phyloP scores from a whole-genome alignment of 2,888 invertebrate species.

The Clusia tigrina region DNA sequence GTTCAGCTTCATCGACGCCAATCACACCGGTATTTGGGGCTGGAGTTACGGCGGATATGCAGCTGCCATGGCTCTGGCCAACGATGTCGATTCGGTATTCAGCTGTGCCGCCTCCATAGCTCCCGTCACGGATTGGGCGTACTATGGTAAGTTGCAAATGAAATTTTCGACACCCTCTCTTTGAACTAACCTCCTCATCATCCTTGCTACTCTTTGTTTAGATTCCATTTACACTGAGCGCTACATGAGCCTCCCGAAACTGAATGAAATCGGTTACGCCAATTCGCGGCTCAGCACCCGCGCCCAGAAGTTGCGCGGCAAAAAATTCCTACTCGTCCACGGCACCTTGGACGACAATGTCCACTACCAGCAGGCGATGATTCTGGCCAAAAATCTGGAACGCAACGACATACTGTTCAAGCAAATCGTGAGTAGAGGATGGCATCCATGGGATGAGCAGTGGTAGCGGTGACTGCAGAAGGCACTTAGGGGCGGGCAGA shows the following conservation, averaged over 20 bases:
- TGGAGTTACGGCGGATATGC: slow-evolving; percentile 99
- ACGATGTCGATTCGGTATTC: slow-evolving; percentile 78
- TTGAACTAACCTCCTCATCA: background rate
- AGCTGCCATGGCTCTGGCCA: slow-evolving; percentile 84
- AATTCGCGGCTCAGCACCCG: slow-evolving; percentile 79
- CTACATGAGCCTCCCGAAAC: slow-evolving; percentile 88
- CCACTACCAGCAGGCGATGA: slow-evolving; percentile 96
- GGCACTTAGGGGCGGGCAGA: background rate
- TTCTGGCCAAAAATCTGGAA: slow-evolving; percentile 87
- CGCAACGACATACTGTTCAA: slow-evolving; percentile 86
- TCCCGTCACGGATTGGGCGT: slow-evolving; percentile 95
- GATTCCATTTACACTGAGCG: slow-evolving; percentile 97
- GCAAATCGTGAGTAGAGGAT: slow-evolving; percentile 76
- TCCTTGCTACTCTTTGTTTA: slow-evolving; percentile 59
- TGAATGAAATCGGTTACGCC: slow-evolving; percentile 78
- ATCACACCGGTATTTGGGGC: slow-evolving; percentile 93
- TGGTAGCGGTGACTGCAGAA: background rate
- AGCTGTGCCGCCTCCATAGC: slow-evolving; percentile 95
- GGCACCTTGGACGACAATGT: slow-evolving; percentile 97
- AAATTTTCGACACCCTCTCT: background rate
- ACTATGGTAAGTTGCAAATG: slow-evolving; percentile 82
- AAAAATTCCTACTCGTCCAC: slow-evolving; percentile 89
- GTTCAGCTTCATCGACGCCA: slow-evolving; percentile 77
- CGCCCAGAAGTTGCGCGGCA: slow-evolving; percentile 71
- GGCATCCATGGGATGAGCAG: background rate